These are phyloP conservation scores for Pyrrhosoma nymphula DNA, from an alignment of 2,888 invertebrate genomes.

Conservation along the genomic window DNA sequence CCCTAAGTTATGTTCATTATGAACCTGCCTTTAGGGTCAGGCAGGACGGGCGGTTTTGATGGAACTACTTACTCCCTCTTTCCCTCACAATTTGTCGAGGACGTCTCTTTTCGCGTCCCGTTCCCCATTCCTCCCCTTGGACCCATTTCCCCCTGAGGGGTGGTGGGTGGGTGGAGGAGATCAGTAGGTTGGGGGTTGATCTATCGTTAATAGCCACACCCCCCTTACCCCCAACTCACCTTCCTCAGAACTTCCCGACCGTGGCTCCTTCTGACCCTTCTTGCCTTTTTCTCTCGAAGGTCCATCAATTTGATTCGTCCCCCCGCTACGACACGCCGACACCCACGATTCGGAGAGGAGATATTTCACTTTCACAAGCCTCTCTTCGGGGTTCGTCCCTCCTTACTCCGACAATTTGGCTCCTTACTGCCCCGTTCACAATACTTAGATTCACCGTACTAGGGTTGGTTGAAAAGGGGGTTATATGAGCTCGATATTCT, in stretches of 20 bases:
- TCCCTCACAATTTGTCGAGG: not conserved
- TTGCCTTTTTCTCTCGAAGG: not conserved
- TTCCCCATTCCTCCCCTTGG: no score
- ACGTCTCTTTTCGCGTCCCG: not conserved
- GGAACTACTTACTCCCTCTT: not conserved
- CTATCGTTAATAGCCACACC: not conserved
- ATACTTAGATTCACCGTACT: no score
- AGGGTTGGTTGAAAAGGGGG: no score
- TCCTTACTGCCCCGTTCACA: no score
- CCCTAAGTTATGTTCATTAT: no score
- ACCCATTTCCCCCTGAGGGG: not conserved
- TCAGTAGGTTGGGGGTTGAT: not conserved
- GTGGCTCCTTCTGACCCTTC: not conserved
- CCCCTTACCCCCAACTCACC: not conserved
- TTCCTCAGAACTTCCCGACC: not conserved
- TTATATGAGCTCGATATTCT: no score
- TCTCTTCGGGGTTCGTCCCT: not conserved
- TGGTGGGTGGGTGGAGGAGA: not conserved
- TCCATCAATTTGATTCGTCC: not conserved
- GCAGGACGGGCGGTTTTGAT: not conserved
- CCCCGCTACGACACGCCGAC: not conserved
- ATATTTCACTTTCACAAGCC: slow-evolving; percentile 25
- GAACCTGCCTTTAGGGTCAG: not conserved
- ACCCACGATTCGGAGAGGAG: not conserved
- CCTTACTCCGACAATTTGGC: not conserved